Evolutionary conservation across 53 echinoderm and acorn worm genomes (phyloP), one percentile per base, ranked within the genome.

Genomic region (Astropecten irregularis): DNA sequence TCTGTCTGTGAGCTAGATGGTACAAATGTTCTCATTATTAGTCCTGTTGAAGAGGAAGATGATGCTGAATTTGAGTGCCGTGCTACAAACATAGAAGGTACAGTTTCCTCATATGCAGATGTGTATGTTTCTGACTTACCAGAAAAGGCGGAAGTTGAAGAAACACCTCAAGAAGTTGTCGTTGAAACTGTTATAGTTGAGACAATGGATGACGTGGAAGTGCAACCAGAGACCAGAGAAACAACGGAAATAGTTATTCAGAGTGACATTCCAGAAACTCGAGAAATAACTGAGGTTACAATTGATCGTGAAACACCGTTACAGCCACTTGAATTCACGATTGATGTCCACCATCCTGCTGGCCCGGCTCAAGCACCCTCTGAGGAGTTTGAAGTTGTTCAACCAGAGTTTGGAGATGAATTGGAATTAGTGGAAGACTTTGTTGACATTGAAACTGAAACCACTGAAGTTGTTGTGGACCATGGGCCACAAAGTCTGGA

Each of bases 41-140:
- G 83, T 65, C 92, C 92, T n/a, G 90, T 94, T 39, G 77, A 84
- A 37, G 90, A 85, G 52, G 92, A 88, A 19, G 99, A 99, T 86
- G 92, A 99, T 61, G 90, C 99, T 57, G 92, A 92, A 83, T 99
- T 91, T 92, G 94, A 91, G 64, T 93, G 93, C 68, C 84, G 92
- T 87, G 94, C 90, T 37, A 92, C 90, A 68, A 99, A 94, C 73
- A 81, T 82, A 67, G 90, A 87, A 36, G 99, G 99, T 25, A 85
- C 94, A 64, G 90, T 94, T 1, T 92, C 99, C 66, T 88, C 93
- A 22, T 93, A 83, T 91, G 92, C 88, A 22, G 85, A 89, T 48
- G 76, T 92, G 16, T 73, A 85, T 76, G 86, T 89, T 16, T 72
- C 76, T 22, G 86, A 88, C 50, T 81, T 70, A 22, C 71, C 72